Evolutionary conservation across 2,797 vertebrate genomes (phyloP), one percentile per base, ranked within the genome.

Genomic region (Tenualosa thibaudeaui): DNA sequence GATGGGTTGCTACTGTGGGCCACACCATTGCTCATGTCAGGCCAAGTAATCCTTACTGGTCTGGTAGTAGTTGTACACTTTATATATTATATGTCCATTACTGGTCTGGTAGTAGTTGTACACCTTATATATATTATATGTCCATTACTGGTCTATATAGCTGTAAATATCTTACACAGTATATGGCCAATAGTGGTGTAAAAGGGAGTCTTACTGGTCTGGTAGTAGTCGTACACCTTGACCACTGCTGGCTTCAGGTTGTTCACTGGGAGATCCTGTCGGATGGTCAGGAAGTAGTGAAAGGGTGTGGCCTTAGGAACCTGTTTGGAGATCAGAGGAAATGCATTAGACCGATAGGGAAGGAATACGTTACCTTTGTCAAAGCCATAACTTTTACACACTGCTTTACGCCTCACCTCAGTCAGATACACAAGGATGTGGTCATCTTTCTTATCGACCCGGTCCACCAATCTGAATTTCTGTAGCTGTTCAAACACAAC

Each of bases 171-270:
- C 31, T 31, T 31, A 31, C 31, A 31, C 31, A 31, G 31, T 31
- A 31, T 1, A 31, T 31, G 1, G 31, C 31, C 31, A 31, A 31
- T 31, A 31, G 31, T 49, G 46, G 1, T 49, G 46, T 3, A 49
- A 49, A 56, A 22, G 17, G 54, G 17, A 56, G 54, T 78, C 82
- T 82, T 84, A 89, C 89, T 86, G 12, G 87, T 60, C n/a, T 95
- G 92, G 90, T 96, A 96, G 90, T 94, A 95, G 91, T 96, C 94
- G 12, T 95, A 95, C 86, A 94, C 84, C 88, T 87, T 81, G 83
- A 95, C 89, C 83, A 92, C 88, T 0, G 93, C 94, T 58, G 94
- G 89, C 85, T 95, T 96, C 46, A 95, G 89, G 83, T 94, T 92
- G 19, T 90, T 85, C 24, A 96, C 94, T 31, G 53, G 56, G 68